Evolutionary conservation across 2,888 invertebrate genomes (phyloP), one percentile per base, ranked within the genome.

Genomic region (Aphodius sticticus): DNA sequence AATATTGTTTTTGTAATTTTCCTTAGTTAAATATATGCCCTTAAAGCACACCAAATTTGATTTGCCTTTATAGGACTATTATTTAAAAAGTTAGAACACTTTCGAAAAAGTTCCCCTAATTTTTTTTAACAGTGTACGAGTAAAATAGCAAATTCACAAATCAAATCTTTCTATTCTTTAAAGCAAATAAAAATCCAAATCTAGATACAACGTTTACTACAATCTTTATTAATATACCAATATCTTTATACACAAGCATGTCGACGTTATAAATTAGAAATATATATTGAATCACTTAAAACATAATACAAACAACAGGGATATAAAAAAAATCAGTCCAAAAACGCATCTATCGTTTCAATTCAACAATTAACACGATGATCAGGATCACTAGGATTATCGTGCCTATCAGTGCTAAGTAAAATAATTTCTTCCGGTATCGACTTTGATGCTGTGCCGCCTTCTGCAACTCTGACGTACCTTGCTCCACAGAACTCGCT

Each of bases 361-460:
- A 76, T 81, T 81, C 81, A 37, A 81, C 81, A 36, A 81, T 71
- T 71, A 81, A 90, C 90, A 96, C 92, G 76, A 93, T 93, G 80
- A 94, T 91, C 85, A 96, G 90, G 84, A 95, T 89, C 83, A 93
- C 92, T 80, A 92, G 92, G 85, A 95, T 88, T 83, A 95, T 90
- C 82, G 93, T 87, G 78, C 92, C 95, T 83, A 96, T 92, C 78
- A 93, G 87, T 84, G 93, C 91, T 82, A 96, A 90, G 84, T 95
- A 92, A 87, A 94, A 92, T 88, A 96, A 91, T 90, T 95, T 95
- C 87, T 93, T 92, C 79, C 96, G 92, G 88, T 94, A 94, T 87
- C 92, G 92, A 88, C 94, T 94, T 89, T 96, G 95, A 90, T 96
- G 94, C 84, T 93, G 92, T 53, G 94, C 93, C 16, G 97, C 97